Evolutionary conservation across 2,888 invertebrate species (phyloP), one percentile per base, ranked within the genome.

Genomic region (Erpobdella octoculata): DNA sequence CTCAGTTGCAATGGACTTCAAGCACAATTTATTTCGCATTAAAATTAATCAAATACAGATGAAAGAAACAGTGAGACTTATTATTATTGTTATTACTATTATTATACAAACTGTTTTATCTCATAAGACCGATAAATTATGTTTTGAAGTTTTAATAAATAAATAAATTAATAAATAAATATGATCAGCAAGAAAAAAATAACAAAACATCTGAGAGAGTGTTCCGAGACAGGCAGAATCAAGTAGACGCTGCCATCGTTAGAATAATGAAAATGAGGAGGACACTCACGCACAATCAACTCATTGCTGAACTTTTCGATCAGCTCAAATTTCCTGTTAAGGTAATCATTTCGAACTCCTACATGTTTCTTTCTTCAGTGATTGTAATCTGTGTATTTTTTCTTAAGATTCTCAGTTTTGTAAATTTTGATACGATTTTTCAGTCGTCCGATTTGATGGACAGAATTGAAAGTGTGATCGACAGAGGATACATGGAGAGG

Each of bases 41-140:
- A 95, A 96, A 86, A 97, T 98, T 81, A 97, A 97, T 86, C 97
- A 98, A 87, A 96, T 98, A 80, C 97, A 98, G 86, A 93, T 98
- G 92, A 97, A 97, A 84, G 98, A 98, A 87, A 97, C 97, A 81
- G 96, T 96, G 82, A 85, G 82, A 18, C n/a, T 3, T 35, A 12
- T n/a, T n/a, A n/a, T n/a, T n/a, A n/a, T n/a, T n/a, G n/a, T n/a
- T n/a, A n/a, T n/a, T n/a, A n/a, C n/a, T n/a, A n/a, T n/a, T n/a
- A n/a, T n/a, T n/a, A n/a, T n/a, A n/a, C n/a, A n/a, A n/a, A n/a
- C n/a, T n/a, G n/a, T n/a, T n/a, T n/a, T n/a, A n/a, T n/a, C n/a
- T n/a, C n/a, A n/a, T n/a, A n/a, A n/a, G n/a, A n/a, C n/a, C n/a
- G n/a, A n/a, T n/a, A n/a, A n/a, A n/a, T n/a, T n/a, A n/a, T n/a